These are phyloP conservation scores for Drosophila aff. DNA, from an alignment of 1,140 invertebrate species.

Conservation along the genomic window DNA sequence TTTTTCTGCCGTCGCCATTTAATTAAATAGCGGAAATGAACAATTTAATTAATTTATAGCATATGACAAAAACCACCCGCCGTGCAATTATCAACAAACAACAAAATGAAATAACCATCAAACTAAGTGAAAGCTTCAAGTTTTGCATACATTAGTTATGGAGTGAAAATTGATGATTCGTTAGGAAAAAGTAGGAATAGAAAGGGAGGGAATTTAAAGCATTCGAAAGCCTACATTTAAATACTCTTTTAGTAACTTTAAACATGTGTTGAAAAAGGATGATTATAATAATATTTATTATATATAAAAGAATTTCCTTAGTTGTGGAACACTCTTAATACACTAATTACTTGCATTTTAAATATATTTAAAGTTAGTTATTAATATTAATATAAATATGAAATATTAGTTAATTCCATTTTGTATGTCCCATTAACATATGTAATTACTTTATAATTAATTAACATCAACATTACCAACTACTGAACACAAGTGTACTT, in stretches of 20 bases:
- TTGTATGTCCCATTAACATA: too few species aligned
- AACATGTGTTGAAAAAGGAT: neutral
- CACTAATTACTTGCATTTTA: too few species aligned
- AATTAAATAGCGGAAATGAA: conserved; percentile 76
- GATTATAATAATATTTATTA: too few species aligned
- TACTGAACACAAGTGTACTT: too few species aligned
- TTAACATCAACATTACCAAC: neutral
- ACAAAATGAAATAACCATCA: conserved; percentile 20
- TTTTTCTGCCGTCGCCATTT: conserved; percentile 34
- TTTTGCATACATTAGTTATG: conserved; percentile 14
- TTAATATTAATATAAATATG: too few species aligned
- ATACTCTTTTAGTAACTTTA: neutral
- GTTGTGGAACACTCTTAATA: too few species aligned
- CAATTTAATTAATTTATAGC: conserved; percentile 76
- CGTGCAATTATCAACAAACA: conserved; percentile 26
- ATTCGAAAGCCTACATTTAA: neutral
- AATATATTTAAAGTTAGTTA: too few species aligned
- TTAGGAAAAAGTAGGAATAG: neutral
- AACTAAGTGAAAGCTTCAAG: conserved; percentile 16
- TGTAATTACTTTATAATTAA: too few species aligned
- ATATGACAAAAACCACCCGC: conserved; percentile 34
- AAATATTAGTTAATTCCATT: too few species aligned
- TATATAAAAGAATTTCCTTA: too few species aligned
- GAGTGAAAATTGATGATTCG: conserved; percentile 6
- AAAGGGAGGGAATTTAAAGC: neutral